Evolutionary conservation across 2,888 invertebrate species (phyloP).

Genomic region (Meghimatium bilineatum): DNA sequence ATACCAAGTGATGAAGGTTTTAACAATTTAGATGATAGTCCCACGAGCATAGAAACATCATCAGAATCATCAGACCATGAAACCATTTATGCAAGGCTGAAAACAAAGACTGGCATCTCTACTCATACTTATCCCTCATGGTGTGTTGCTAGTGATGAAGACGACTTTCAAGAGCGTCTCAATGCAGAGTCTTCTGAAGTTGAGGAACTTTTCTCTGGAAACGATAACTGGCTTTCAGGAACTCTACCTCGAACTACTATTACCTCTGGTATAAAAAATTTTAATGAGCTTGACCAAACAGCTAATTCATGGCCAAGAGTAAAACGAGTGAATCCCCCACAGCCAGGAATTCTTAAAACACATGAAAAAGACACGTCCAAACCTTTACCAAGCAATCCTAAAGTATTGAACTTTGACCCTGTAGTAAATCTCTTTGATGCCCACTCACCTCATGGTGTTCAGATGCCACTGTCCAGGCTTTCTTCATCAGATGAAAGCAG

Average conservation of each 20-base stretch:
- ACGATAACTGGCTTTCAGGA: conserved; percentile 47
- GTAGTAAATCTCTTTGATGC: conserved; percentile 68
- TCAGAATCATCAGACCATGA: conserved; percentile 71
- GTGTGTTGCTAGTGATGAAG: conserved; percentile 63
- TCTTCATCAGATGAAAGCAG: conserved; percentile 52
- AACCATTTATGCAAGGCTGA: conserved; percentile 66
- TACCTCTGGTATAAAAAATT: conserved; percentile 34
- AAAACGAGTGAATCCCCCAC: conserved; percentile 48
- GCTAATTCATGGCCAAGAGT: conserved; percentile 70
- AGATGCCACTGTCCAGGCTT: conserved; percentile 61
- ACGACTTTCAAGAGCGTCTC: conserved; percentile 45
- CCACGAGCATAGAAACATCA: conserved; percentile 51
- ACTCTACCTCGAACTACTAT: conserved; percentile 47
- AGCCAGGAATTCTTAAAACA: conserved; percentile 66
- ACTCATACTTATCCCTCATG: conserved; percentile 68
- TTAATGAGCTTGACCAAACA: conserved; percentile 48
- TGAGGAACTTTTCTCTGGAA: conserved; percentile 39
- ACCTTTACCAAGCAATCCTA: conserved; percentile 50
- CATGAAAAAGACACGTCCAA: conserved; percentile 58
- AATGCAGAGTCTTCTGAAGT: conserved; percentile 43
- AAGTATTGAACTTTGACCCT: conserved; percentile 70
- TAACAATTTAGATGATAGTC: conserved; percentile 29
- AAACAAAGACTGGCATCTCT: conserved; percentile 68
- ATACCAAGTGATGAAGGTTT: conserved; percentile 3
- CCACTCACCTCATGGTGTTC: conserved; percentile 58